phyloP scores from a whole-genome alignment of 2,113 vertebrate species.

The Pseudonaja textilis region DNA sequence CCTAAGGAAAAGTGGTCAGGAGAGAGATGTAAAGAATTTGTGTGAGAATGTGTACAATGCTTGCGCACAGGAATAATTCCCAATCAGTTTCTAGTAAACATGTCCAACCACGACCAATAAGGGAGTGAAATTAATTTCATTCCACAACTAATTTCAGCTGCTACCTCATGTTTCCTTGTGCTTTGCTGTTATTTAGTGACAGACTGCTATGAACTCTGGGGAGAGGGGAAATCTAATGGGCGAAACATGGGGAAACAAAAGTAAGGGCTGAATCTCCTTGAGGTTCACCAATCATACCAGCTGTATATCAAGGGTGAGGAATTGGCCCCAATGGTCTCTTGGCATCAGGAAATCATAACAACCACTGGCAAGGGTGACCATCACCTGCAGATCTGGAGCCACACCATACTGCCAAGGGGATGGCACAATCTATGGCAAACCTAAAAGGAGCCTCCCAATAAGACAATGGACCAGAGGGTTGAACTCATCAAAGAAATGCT shows the following conservation, averaged over 20 bases:
- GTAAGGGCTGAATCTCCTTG: background rate
- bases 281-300: background rate
- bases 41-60: background rate
- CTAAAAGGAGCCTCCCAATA: too few species aligned
- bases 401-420: too few species aligned
- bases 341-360: too few species aligned
- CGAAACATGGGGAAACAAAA: background rate
- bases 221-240: background rate
- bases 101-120: background rate
- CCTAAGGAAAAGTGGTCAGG: background rate
- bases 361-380: too few species aligned
- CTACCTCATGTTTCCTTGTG: background rate
- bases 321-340: too few species aligned
- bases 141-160: background rate
- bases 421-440: too few species aligned
- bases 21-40: background rate
- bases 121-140: background rate
- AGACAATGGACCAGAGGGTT: too few species aligned
- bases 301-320: background rate
- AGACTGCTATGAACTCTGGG: background rate
- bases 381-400: too few species aligned
- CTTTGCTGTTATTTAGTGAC: background rate
- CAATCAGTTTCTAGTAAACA: background rate
- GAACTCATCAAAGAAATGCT: too few species aligned
- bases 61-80: background rate